Percentiles rank a stretch among this genome's conserved stretches.
These are phyloP conservation scores for Sesia apiformis DNA, from an alignment of 2,888 invertebrate genomes.

Conservation along the genomic window DNA sequence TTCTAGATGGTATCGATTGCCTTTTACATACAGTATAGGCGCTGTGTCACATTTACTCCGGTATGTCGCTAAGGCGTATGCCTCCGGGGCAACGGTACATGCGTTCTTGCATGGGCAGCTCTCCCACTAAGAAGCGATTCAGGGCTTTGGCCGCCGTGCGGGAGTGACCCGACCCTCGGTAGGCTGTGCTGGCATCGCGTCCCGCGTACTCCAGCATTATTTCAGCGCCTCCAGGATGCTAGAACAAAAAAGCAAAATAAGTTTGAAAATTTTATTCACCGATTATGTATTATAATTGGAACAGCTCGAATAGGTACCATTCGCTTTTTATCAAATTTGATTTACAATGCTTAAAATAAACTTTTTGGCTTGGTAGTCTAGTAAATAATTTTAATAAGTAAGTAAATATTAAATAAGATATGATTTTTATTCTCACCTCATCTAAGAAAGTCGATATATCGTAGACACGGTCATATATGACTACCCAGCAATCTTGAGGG, in stretches of 20 bases:
- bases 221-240: conserved; percentile 90
- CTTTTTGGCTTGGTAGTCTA: too few relatives aligned
- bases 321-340: background rate
- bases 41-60: conserved; percentile 42
- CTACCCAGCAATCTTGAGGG: conserved; percentile 85
- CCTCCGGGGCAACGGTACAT: conserved; percentile 80
- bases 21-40: too few relatives aligned
- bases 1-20: too few relatives aligned
- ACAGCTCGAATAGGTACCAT: background rate
- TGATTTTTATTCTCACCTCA: conserved; percentile 62
- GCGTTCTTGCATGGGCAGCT: conserved; percentile 81
- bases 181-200: conserved; percentile 87
- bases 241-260: conserved; percentile 21
- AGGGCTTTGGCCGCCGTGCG: conserved; percentile 77
- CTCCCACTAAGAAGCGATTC: conserved; percentile 83
- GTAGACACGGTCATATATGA: conserved; percentile 91
- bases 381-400: background rate
- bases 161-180: conserved; percentile 86
- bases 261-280: conserved; percentile 7
- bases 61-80: conserved; percentile 73
- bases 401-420: background rate
- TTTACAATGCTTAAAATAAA: background rate
- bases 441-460: conserved; percentile 84
- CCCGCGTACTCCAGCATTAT: conserved; percentile 90
- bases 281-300: background rate